Evolutionary conservation across 2,113 vertebrate species (phyloP).

Genomic region (Phyllostomus hastatus): DNA sequence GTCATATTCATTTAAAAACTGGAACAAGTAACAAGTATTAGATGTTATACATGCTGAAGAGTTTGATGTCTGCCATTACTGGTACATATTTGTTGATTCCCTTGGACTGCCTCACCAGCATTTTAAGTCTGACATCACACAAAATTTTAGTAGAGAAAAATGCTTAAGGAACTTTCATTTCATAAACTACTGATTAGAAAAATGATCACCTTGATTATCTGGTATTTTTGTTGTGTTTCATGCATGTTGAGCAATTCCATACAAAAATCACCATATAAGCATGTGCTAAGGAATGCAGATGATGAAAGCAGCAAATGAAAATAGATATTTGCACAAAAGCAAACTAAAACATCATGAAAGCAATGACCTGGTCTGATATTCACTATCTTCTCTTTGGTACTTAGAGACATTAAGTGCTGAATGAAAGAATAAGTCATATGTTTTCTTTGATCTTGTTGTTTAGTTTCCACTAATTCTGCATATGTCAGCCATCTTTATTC

Average conservation of each 20-base stretch:
- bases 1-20: slow-evolving; percentile 28
- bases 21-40: not conserved
- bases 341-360: not conserved
- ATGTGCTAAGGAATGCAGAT: not conserved
- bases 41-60: slow-evolving; percentile 1
- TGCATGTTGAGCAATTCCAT: not conserved
- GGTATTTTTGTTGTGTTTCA: not conserved
- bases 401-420: not conserved
- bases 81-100: not conserved
- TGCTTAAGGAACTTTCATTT: not conserved
- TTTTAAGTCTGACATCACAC: slow-evolving; percentile 11
- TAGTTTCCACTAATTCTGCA: not conserved
- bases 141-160: not conserved
- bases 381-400: not conserved
- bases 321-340: not conserved
- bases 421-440: not conserved
- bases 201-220: not conserved
- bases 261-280: not conserved
- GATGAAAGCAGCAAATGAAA: not conserved
- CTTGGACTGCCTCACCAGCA: not conserved
- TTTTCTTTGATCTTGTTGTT: not conserved
- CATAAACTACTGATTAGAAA: not conserved
- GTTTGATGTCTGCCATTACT: not conserved
- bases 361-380: not conserved
- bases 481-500: not conserved